Percentiles rank a stretch among this genome's conserved stretches.
phyloP scores from a whole-genome alignment of 2,797 vertebrate species.

The Paramormyrops hopkinsi region DNA sequence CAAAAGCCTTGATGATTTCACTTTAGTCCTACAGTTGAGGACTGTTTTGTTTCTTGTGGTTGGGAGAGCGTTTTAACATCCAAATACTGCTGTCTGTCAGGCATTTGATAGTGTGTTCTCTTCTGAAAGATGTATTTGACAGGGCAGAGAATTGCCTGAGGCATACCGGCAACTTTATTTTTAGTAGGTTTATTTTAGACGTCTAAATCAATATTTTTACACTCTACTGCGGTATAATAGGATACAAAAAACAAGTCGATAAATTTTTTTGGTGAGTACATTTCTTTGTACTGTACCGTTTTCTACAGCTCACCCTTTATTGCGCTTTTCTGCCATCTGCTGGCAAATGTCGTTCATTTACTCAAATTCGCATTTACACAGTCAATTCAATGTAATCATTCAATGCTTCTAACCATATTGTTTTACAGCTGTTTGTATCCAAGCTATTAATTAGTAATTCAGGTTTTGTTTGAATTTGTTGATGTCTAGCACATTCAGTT shows the following conservation, averaged over 20 bases:
- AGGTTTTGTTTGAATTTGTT: background rate
- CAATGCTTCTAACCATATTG: background rate
- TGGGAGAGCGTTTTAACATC: background rate
- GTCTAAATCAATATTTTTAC: background rate
- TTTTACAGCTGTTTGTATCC: background rate
- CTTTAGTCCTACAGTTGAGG: background rate
- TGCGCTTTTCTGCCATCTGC: background rate
- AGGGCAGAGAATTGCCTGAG: background rate
- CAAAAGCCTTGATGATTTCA: background rate
- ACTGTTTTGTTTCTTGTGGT: background rate
- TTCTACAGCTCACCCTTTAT: background rate
- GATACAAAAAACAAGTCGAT: background rate
- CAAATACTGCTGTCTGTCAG: background rate
- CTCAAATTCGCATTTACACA: background rate
- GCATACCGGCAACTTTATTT: background rate
- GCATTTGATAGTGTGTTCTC: background rate
- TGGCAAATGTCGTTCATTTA: background rate
- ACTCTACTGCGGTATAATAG: background rate
- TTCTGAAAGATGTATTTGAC: background rate
- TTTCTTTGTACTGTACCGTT: background rate
- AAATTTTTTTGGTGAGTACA: background rate
- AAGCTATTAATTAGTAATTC: background rate
- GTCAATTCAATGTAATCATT: background rate
- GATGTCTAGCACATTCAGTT: background rate
- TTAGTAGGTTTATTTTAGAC: background rate